These are phyloP conservation scores for Andrena haemorrhoa DNA, from an alignment of 2,888 invertebrate genomes.

Conservation along the genomic window DNA sequence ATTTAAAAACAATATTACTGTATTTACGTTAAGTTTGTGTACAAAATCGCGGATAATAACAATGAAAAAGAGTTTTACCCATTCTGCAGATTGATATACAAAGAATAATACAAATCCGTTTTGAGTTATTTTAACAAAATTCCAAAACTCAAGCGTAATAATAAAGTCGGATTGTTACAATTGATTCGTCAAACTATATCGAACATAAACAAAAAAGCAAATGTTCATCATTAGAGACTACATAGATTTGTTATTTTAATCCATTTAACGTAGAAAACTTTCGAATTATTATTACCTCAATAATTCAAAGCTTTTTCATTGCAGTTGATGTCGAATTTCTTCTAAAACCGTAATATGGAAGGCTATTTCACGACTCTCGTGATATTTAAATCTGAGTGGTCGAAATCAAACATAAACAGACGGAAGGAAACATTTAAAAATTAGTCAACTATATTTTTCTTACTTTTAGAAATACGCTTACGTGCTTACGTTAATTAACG, in stretches of 20 bases:
- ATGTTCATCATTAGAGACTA: not conserved
- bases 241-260: not conserved
- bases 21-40: slow-evolving; percentile 33
- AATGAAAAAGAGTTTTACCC: slow-evolving; percentile 32
- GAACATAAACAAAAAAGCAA: not conserved
- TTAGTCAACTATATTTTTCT: not conserved
- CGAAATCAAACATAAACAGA: too few species aligned
- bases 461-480: not conserved
- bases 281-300: not conserved
- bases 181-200: not conserved
- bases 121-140: slow-evolving; percentile 7
- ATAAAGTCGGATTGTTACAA: not conserved
- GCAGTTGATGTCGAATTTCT: too few species aligned
- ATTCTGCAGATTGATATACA: slow-evolving; percentile 4
- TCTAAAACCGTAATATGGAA: too few species aligned
- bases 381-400: too few species aligned
- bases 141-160: not conserved
- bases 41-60: slow-evolving; percentile 8
- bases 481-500: not conserved
- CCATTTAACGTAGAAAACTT: not conserved
- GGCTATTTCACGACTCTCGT: too few species aligned
- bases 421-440: not conserved
- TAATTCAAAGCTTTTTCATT: too few species aligned
- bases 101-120: not conserved
- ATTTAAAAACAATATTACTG: slow-evolving; percentile 21